Evolutionary conservation across 30 jellyfish, hydroid and myxozoan genomes (phyloP), one percentile per base, ranked within the genome.

Genomic region (Cassiopea xamachana): DNA sequence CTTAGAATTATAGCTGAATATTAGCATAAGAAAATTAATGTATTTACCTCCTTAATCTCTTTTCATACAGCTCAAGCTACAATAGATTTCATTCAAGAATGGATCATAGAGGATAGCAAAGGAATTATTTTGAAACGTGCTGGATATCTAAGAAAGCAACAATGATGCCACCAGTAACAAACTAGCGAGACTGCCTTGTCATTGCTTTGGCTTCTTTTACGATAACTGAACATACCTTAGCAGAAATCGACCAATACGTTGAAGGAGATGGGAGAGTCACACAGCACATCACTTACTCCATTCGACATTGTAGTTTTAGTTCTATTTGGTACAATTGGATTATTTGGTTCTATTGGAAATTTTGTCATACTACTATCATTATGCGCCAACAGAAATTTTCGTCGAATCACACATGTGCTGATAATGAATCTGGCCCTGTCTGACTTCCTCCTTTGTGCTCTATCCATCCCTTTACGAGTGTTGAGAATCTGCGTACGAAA

Each of bases 381-480:
- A 60, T 43, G 72, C 15, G 17, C 15, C 7, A 59, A 79, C 61
- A 80, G 75, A 46, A 55, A 46, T 8, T 74, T 79, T 8, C 84
- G 96, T 9, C 69, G 91, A n/a, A 17, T 14, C 44, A 80, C 96
- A 17, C 91, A 80, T 46, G 39, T 80, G 15, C 46, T 89, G 51
- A 89, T 89, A 39, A 45, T 70, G 79, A 89, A 89, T 70, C 91
- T 60, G 60, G 96, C 96, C 27, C 48, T 77, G 4, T 83, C 96
- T 15, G 96, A 89, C 75, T 16, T 89, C 60, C n/a, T 67, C 12
- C 51, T 87, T 0, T 60, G 77, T 12, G 67, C 90, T 46, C 45
- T 78, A 46, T 78, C 90, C 1, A 10, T 87, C 7, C 91, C 96
- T 2, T 55, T 89, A 3, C 76, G 91, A 44, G 80, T 82, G 15